Evolutionary conservation across 2,113 vertebrate genomes (phyloP).

Genomic region (Myrmophylax atrothorax): DNA sequence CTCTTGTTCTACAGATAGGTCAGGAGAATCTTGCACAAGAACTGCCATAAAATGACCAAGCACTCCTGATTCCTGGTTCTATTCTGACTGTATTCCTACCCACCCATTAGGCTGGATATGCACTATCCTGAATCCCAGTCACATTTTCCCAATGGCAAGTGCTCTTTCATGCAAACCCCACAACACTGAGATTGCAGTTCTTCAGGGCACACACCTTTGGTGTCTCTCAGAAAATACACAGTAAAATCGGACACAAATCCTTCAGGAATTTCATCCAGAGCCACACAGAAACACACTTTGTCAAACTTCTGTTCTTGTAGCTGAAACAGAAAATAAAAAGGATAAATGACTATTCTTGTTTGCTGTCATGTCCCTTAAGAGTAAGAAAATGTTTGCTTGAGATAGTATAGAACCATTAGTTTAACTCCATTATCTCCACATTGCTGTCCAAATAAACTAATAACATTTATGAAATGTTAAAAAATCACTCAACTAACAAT

Average conservation of each 20-base stretch:
- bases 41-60: not conserved
- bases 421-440: not conserved
- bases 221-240: slow-evolving; percentile 86
- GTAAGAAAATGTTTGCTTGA: not conserved
- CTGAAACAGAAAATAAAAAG: slow-evolving; percentile 62
- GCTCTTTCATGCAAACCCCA: not conserved
- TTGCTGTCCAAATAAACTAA: not conserved
- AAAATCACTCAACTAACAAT: not conserved
- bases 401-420: not conserved
- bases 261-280: slow-evolving; percentile 73
- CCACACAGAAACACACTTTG: slow-evolving; percentile 71
- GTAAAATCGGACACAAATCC: slow-evolving; percentile 74
- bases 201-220: slow-evolving; percentile 74
- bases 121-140: not conserved
- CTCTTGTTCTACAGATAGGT: not conserved
- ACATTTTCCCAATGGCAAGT: not conserved
- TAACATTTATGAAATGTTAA: not conserved
- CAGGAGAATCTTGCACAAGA: not conserved
- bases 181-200: not conserved
- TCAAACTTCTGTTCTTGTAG: slow-evolving; percentile 68
- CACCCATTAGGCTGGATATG: not conserved
- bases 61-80: not conserved
- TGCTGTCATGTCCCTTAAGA: not conserved
- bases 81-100: not conserved
- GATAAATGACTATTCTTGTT: not conserved